A percentile compares a stretch with the other conserved stretches of the same genome.
These are phyloP conservation scores for Somateria mollissima DNA, from an alignment of 2,797 vertebrate genomes.

Conservation along the genomic window DNA sequence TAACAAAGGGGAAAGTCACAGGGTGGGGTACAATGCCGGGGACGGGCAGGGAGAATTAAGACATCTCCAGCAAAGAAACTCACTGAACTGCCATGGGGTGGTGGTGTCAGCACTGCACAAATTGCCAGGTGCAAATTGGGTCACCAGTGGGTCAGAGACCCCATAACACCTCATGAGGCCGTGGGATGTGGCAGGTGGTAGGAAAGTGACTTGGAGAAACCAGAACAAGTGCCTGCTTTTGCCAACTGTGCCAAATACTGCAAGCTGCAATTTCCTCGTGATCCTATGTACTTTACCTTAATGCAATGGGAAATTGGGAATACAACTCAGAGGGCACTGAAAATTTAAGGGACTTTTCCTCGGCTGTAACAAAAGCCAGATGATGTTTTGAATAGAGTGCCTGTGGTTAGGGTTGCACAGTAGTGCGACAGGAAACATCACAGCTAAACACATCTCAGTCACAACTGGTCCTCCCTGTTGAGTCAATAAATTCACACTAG, in stretches of 20 bases:
- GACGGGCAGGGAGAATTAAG: slow-evolving; percentile 12
- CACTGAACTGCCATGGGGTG: background rate
- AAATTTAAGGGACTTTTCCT: background rate
- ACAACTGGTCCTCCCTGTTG: background rate
- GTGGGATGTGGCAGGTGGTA: rapidly evolving
- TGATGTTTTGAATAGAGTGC: background rate
- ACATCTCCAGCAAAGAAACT: background rate
- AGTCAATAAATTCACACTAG: background rate
- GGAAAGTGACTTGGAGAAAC: background rate
- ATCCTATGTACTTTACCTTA: background rate
- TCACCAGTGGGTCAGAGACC: background rate
- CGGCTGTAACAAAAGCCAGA: background rate
- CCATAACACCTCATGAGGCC: background rate
- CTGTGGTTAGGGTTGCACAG: background rate
- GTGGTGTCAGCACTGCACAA: background rate
- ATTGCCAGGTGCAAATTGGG: no score
- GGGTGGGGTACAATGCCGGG: background rate
- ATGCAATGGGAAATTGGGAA: background rate
- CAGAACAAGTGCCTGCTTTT: background rate
- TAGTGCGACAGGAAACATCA: background rate
- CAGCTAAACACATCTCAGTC: background rate
- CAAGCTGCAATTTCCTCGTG: background rate
- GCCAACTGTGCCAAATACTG: background rate
- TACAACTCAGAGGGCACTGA: background rate
- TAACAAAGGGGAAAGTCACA: slow-evolving; percentile 22